Evolutionary conservation across 1,140 invertebrate species (phyloP).

Genomic region (Ruditapes philippinarum): DNA sequence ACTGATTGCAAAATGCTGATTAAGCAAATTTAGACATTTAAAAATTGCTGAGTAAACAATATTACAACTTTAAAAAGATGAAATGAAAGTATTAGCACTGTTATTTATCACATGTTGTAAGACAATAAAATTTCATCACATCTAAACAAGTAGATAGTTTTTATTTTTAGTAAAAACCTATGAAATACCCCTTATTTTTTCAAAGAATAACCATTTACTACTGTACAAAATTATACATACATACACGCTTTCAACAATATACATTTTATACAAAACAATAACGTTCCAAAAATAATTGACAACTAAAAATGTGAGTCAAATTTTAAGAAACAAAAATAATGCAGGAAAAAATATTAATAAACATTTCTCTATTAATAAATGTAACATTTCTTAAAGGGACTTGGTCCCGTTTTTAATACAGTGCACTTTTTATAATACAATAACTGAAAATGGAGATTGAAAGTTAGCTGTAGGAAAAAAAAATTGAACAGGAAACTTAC

Average conservation of each 20-base stretch:
- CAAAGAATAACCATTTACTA: background rate
- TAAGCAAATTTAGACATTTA: too few relatives aligned
- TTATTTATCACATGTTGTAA: constrained; percentile 34
- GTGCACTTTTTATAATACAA: too few relatives aligned
- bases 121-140: constrained; percentile 22
- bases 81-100: constrained; percentile 21
- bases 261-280: constrained; percentile 12
- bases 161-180: constrained; percentile 17
- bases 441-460: too few relatives aligned
- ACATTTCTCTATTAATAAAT: background rate
- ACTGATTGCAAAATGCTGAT: too few relatives aligned
- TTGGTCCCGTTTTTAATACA: constrained; percentile 21
- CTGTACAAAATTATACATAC: constrained; percentile 12
- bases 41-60: too few relatives aligned
- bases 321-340: background rate
- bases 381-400: background rate
- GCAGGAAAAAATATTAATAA: background rate
- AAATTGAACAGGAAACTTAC: background rate
- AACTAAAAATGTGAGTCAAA: constrained; percentile 12
- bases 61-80: background rate
- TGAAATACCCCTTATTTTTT: constrained; percentile 36
- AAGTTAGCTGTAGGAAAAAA: too few relatives aligned
- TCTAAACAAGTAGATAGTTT: too few relatives aligned
- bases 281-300: background rate
- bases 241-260: background rate